A percentile compares a stretch with the other conserved stretches of the same genome.
These are phyloP conservation scores for Xylota segnis DNA, from an alignment of 2,888 invertebrate genomes.

Conservation along the genomic window DNA sequence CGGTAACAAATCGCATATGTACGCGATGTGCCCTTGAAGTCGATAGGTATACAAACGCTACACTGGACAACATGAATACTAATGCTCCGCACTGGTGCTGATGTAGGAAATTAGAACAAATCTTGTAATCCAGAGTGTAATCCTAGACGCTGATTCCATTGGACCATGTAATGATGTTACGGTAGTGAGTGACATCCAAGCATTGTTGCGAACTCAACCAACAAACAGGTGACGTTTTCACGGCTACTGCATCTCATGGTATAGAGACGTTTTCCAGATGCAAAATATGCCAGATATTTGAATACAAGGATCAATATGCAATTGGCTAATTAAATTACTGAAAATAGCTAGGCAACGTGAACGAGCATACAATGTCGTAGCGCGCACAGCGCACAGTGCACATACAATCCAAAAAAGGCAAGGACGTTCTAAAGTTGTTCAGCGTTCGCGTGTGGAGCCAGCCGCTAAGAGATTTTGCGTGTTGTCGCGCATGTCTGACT, in stretches of 20 bases:
- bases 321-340: slow-evolving; percentile 66
- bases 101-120: slow-evolving; percentile 34
- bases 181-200: slow-evolving; percentile 62
- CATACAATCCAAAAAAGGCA: slow-evolving; percentile 73
- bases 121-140: slow-evolving; percentile 34
- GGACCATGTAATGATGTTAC: slow-evolving; percentile 63
- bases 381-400: slow-evolving; percentile 19
- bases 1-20: slow-evolving; percentile 48
- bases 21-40: slow-evolving; percentile 73
- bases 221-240: slow-evolving; percentile 66
- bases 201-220: slow-evolving; percentile 55
- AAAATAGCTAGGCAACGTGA: slow-evolving; percentile 40
- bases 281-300: slow-evolving; percentile 67
- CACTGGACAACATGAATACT: slow-evolving; percentile 56
- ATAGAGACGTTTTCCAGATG: slow-evolving; percentile 20
- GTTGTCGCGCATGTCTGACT: slow-evolving; percentile 58
- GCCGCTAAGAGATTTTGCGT: slow-evolving; percentile 48
- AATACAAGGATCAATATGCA: slow-evolving; percentile 74
- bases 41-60: slow-evolving; percentile 45
- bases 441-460: slow-evolving; percentile 11
- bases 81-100: slow-evolving; percentile 36
- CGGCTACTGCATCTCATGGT: slow-evolving; percentile 58
- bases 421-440: slow-evolving; percentile 72
- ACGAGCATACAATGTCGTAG: slow-evolving; percentile 23
- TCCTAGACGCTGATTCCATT: slow-evolving; percentile 41